phyloP scores from a whole-genome alignment of 2,888 invertebrate species.

The Drosophila eohydei region DNA sequence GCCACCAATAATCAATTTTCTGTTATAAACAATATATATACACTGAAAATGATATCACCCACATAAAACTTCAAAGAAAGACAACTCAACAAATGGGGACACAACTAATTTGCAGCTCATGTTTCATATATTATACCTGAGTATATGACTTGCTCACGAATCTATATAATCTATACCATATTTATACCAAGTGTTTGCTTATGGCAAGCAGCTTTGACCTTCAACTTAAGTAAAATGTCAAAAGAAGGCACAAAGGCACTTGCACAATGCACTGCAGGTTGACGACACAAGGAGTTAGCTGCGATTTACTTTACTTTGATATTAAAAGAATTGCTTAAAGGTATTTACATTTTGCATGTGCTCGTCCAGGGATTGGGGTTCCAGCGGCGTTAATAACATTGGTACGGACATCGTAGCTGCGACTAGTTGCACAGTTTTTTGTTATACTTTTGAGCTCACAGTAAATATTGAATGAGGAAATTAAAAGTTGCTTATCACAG shows the following conservation, averaged over 20 bases:
- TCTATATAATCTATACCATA: neutral
- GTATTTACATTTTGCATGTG: conserved; percentile 81
- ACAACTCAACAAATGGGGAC: neutral
- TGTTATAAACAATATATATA: conserved; percentile 2
- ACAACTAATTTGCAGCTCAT: neutral
- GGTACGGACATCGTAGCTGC: conserved; percentile 78
- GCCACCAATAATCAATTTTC: conserved; percentile 17
- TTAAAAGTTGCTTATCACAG: conserved; percentile 63
- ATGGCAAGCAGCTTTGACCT: conserved; percentile 51
- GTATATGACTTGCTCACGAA: neutral
- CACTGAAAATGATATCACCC: conserved; percentile 26
- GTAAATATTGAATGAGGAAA: conserved; percentile 34
- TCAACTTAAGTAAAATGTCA: conserved; percentile 57
- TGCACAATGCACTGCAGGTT: conserved; percentile 13
- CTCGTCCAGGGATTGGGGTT: conserved; percentile 73
- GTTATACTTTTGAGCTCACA: neutral
- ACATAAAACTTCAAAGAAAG: neutral
- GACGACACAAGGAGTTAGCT: conserved; percentile 20
- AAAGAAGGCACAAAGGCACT: conserved; percentile 23
- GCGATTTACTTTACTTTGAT: neutral
- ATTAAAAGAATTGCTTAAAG: neutral
- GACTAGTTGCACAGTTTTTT: conserved; percentile 9
- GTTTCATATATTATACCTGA: neutral
- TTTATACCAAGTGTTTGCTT: neutral
- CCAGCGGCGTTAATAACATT: conserved; percentile 74